Conservation (phyloP, 37 sponge, comb jelly and placozoan genomes). For the Petrosia ficiformis region DNA sequence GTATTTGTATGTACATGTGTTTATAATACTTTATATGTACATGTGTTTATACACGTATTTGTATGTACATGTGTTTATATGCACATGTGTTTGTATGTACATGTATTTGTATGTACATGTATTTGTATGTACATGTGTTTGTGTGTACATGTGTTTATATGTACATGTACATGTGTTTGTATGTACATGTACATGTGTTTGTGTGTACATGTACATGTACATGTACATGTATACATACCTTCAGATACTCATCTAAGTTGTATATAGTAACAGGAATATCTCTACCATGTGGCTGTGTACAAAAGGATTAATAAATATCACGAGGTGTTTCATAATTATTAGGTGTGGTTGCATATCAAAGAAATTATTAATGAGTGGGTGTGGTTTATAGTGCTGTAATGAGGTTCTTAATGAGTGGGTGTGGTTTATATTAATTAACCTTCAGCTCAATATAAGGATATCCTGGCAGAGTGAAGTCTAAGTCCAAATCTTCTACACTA, state of each 20-base stretch:
- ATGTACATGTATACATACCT: constrained; percentile 44
- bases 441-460: constrained; percentile 84
- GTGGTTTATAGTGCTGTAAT: background rate
- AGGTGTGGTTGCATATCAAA: too few relatives aligned
- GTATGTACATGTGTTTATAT: background rate
- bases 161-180: background rate
- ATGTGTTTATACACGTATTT: background rate
- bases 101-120: background rate
- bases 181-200: background rate
- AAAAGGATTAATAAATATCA: background rate
- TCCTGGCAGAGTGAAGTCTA: constrained; percentile 92
- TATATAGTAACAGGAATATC: constrained; percentile 74
- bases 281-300: constrained; percentile 72
- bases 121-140: too few relatives aligned
- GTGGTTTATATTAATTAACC: constrained; percentile 30
- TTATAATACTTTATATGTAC: too few relatives aligned
- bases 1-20: background rate
- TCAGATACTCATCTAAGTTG: constrained; percentile 91
- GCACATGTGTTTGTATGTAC: background rate
- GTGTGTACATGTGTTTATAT: background rate
- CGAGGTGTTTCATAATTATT: background rate
- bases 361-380: too few relatives aligned
- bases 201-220: constrained; percentile 1
- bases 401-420: too few relatives aligned
- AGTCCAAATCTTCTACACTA: constrained; percentile 77